These are phyloP conservation scores for Aphelocoma californica DNA, from an alignment of 2,797 vertebrate species.

Conservation along the genomic window DNA sequence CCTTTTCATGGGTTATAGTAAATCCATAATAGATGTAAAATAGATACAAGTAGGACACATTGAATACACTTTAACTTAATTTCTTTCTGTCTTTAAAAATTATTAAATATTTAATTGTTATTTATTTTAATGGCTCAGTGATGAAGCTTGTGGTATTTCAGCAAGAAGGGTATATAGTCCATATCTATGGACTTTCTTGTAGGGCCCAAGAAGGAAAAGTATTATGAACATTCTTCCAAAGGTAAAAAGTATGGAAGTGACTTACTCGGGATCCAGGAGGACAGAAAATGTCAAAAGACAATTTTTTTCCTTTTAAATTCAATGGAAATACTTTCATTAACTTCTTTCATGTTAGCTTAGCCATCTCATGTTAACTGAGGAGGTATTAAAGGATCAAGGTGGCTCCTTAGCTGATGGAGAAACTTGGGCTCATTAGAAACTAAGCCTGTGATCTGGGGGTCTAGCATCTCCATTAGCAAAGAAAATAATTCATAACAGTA, in stretches of 20 bases:
- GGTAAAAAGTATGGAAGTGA: not conserved
- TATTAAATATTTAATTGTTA: not conserved
- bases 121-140: not conserved
- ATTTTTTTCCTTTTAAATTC: not conserved
- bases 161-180: not conserved
- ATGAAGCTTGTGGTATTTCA: constrained; percentile 21
- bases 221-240: not conserved
- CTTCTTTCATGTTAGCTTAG: constrained; percentile 7
- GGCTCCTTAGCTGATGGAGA: not conserved
- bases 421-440: not conserved
- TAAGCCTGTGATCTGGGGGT: not conserved
- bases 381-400: constrained; percentile 5
- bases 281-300: not conserved
- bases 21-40: constrained; percentile 17
- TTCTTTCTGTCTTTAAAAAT: not conserved
- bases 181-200: not conserved
- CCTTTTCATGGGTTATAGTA: constrained; percentile 28
- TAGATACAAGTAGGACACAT: not conserved
- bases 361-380: not conserved
- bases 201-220: not conserved
- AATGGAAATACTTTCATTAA: not conserved
- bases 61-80: not conserved
- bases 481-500: not conserved
- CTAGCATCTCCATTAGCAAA: not conserved
- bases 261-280: not conserved